Percentiles rank a stretch among this genome's conserved stretches.
Evolutionary conservation across 2,888 invertebrate species (phyloP).

Genomic region (Papilio protenor): DNA sequence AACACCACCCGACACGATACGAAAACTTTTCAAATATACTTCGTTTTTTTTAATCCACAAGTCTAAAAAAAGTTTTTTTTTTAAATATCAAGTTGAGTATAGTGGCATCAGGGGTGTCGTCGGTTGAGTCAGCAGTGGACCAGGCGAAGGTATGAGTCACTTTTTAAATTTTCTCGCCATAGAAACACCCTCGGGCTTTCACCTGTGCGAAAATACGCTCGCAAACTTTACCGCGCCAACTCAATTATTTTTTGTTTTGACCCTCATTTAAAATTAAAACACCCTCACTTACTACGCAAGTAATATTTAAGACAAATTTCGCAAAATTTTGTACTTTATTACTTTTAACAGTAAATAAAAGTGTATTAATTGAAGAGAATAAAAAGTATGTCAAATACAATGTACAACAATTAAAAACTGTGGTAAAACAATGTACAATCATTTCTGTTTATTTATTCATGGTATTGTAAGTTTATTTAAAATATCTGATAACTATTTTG

Average conservation of each 20-base stretch:
- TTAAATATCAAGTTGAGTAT: conserved; percentile 48
- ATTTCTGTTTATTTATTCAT: neutral
- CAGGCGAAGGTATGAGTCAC: conserved; percentile 78
- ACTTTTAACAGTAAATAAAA: neutral
- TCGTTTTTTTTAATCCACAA: conserved; percentile 44
- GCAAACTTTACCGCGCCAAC: conserved; percentile 33
- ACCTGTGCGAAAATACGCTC: conserved; percentile 55
- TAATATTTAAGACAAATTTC: neutral
- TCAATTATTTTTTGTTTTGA: conserved; percentile 43
- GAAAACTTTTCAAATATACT: conserved; percentile 48
- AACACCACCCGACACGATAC: conserved; percentile 48
- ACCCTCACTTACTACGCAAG: neutral
- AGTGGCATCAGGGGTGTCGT: conserved; percentile 69
- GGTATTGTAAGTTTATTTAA: neutral
- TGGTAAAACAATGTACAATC: neutral
- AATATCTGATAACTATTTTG: neutral
- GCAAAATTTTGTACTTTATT: neutral
- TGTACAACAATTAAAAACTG: neutral
- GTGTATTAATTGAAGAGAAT: neutral
- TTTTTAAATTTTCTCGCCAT: conserved; percentile 69
- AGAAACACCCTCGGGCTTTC: conserved; percentile 75
- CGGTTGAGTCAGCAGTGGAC: conserved; percentile 77
- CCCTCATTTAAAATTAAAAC: neutral
- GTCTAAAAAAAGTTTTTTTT: conserved; percentile 35
- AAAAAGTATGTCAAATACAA: neutral